These are phyloP conservation scores for Drosophila prosaltans DNA, from an alignment of 1,140 invertebrate genomes.

Conservation along the genomic window DNA sequence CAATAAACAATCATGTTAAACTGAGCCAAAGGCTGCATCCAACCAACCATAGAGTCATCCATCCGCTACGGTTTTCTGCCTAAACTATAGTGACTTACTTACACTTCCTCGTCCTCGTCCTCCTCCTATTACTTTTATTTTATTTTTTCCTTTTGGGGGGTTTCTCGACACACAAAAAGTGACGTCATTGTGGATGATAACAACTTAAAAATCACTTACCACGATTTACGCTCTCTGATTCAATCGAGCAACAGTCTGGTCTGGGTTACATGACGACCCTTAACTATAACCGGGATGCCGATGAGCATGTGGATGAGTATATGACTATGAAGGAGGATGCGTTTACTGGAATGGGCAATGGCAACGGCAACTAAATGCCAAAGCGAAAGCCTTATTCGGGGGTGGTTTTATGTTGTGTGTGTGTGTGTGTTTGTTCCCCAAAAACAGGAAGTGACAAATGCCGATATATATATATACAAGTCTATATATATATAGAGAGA, in stretches of 20 bases:
- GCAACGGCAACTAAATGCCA: constrained; percentile 51
- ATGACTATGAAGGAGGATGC: constrained; percentile 23
- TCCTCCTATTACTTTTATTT: not conserved
- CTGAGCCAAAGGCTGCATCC: constrained; percentile 51
- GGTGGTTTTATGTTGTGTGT: constrained; percentile 50
- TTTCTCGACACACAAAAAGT: constrained; percentile 15
- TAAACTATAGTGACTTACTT: too few relatives aligned
- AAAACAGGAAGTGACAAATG: constrained; percentile 77
- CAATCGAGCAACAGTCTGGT: constrained; percentile 70
- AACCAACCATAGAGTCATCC: constrained; percentile 58
- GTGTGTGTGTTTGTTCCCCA: constrained; percentile 30
- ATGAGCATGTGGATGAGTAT: constrained; percentile 2
- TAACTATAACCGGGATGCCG: constrained; percentile 19
- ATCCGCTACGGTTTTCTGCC: constrained; percentile 33
- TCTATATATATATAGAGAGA: constrained; percentile 40
- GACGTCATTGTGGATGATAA: constrained; percentile 68
- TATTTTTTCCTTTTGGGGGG: constrained; percentile 33
- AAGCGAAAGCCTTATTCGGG: constrained; percentile 48
- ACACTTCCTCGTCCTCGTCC: not conserved
- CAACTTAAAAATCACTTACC: constrained; percentile 81
- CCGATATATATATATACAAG: constrained; percentile 59
- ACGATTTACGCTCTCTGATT: constrained; percentile 78
- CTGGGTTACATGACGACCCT: constrained; percentile 29
- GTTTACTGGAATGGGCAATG: constrained; percentile 9
- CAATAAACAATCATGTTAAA: constrained; percentile 81